phyloP scores from a whole-genome alignment of 1,140 invertebrate species.

The Zaprionus camerounensis region DNA sequence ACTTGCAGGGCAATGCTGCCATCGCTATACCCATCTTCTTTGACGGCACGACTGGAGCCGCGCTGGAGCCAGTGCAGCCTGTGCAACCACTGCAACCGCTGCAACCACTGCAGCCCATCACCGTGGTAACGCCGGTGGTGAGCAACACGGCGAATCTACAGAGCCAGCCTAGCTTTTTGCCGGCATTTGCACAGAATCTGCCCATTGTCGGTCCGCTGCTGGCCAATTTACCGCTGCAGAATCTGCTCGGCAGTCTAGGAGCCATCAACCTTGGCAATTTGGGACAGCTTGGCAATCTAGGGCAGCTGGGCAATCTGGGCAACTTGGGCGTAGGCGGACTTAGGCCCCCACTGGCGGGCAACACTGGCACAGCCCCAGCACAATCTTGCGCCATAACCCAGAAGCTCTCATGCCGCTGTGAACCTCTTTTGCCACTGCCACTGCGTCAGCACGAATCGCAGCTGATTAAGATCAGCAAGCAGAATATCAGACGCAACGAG shows the following conservation, averaged over 20 bases:
- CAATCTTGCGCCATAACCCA: slow-evolving; percentile 58
- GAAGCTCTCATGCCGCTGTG: slow-evolving; percentile 71
- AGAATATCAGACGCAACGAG: slow-evolving; percentile 57
- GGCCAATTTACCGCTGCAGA: slow-evolving; percentile 49
- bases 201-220: slow-evolving; percentile 66
- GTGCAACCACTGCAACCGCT: slow-evolving; percentile 11
- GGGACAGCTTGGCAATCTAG: slow-evolving; percentile 47
- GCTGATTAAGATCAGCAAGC: slow-evolving; percentile 56
- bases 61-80: slow-evolving; percentile 16
- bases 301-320: slow-evolving; percentile 28
- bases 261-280: slow-evolving; percentile 61
- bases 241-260: slow-evolving; percentile 54
- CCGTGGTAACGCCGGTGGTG: slow-evolving; percentile 57
- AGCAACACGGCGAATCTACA: slow-evolving; percentile 38
- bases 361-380: not conserved
- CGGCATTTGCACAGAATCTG: slow-evolving; percentile 57
- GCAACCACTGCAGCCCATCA: slow-evolving; percentile 47
- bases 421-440: slow-evolving; percentile 51
- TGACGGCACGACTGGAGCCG: slow-evolving; percentile 38
- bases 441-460: slow-evolving; percentile 30
- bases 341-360: slow-evolving; percentile 12
- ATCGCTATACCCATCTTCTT: slow-evolving; percentile 57
- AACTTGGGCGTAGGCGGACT: slow-evolving; percentile 9
- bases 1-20: slow-evolving; percentile 21
- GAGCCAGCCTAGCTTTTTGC: slow-evolving; percentile 47